Base-by-base conservation (phyloP, 2,888 invertebrate genomes). In the Thymelicus lineola region DNA sequence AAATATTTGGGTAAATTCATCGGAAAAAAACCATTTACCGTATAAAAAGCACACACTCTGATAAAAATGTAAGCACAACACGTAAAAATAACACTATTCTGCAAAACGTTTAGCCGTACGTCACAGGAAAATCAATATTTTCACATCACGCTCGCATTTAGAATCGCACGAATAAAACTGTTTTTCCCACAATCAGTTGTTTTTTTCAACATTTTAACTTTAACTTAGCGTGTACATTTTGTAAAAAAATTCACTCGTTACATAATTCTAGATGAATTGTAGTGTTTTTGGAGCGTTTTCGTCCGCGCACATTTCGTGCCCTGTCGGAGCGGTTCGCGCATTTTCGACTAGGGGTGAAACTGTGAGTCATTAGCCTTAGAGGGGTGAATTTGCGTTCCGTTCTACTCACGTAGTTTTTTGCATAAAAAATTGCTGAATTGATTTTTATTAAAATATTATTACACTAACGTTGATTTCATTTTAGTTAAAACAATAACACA, bases 91-190 rank as follows among this genome's bases (percentile, higher is more conserved):
- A 86, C 87, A 89, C 87, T 81, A 82, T 80, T 86, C 90, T 88
- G 89, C 89, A 90, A 86, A 82, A 78, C 79, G 82, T 86, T 79
- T 77, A 69, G 75, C 79, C 75, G 80, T 75, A 90, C 87, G 91
- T 90, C 90, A 89, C 84, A 71, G 75, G 80, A 92, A 93, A 93
- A 93, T 93, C 92, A 85, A 93, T 93, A 93, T 75, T 74, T 71
- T 76, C 74, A 80, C 85, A 82, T 83, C 75, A 78, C 80, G 72
- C 76, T 72, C 72, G 73, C 72, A 71, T 64, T 20, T 45, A 60
- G 68, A 68, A 72, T 75, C 75, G 74, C 38, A 74, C 76, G 71
- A 70, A 76, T 75, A 70, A 63, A 62, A 71, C 57, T 20, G 17
- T 53, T 53, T 17, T 14, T 28, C 66, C 60, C 50, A 63, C 73